Conservation (phyloP, 2,888 invertebrate species). For the Embidobia sp. region DNA sequence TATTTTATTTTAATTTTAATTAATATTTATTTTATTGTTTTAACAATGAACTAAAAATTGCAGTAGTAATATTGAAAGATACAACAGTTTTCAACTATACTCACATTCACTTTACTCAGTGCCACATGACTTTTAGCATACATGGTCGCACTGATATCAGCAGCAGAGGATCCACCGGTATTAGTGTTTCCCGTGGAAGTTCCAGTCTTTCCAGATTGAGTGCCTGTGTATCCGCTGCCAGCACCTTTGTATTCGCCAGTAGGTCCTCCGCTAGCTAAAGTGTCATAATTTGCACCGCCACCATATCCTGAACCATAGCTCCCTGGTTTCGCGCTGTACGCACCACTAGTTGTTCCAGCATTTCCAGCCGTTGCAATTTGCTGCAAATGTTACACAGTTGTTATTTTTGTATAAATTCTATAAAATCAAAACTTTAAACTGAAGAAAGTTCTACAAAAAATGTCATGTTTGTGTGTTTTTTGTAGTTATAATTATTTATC, state of each 20-base stretch:
- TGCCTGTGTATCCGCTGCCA: conserved; percentile 76
- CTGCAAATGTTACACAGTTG: conserved; percentile 77
- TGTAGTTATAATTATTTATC: no score
- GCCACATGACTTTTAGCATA: conserved; percentile 94
- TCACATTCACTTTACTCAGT: conserved; percentile 94
- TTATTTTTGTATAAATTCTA: no score
- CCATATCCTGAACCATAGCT: conserved; percentile 87
- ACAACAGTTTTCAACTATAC: no score
- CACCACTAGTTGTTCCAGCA: conserved; percentile 86
- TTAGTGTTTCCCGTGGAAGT: conserved; percentile 78
- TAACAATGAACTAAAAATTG: no score
- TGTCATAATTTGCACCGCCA: conserved; percentile 81
- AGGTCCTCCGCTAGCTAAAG: conserved; percentile 77
- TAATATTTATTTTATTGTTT: no score
- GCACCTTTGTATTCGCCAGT: conserved; percentile 78
- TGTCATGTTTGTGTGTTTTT: no score
- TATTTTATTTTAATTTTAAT: no score
- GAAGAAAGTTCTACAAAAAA: no score
- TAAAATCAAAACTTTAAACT: no score
- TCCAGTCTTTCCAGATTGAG: conserved; percentile 80
- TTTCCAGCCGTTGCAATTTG: conserved; percentile 89
- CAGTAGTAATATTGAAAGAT: no score
- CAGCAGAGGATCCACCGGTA: conserved; percentile 82
- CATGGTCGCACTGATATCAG: conserved; percentile 90
- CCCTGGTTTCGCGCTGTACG: conserved; percentile 87